Percentiles rank a stretch among this genome's conserved stretches.
These are phyloP conservation scores for Nomada fabriciana DNA, from an alignment of 2,888 invertebrate genomes.

Conservation along the genomic window DNA sequence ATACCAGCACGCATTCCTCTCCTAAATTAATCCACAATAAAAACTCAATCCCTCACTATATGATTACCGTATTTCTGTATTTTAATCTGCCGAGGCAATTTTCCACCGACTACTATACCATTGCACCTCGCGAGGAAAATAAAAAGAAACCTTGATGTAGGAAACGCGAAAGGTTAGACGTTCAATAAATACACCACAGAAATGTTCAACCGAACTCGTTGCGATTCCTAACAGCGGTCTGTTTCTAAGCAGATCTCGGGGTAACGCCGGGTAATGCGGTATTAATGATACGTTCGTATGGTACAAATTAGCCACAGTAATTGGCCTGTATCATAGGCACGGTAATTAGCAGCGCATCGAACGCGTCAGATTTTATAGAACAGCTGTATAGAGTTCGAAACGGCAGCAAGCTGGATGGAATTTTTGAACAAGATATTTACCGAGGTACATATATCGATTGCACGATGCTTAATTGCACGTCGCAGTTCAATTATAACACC, in stretches of 20 bases:
- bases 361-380: conserved; percentile 56
- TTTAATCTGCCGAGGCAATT: too few species aligned
- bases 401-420: conserved; percentile 13
- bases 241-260: conserved; percentile 11
- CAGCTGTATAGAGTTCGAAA: conserved; percentile 35
- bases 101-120: background rate
- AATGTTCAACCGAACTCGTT: conserved; percentile 45
- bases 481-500: conserved; percentile 32
- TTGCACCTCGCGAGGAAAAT: background rate
- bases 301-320: conserved; percentile 47
- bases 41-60: too few species aligned
- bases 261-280: conserved; percentile 50
- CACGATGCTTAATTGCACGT: conserved; percentile 1
- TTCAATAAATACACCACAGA: conserved; percentile 68
- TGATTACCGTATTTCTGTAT: too few species aligned
- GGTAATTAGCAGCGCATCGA: conserved; percentile 56
- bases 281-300: conserved; percentile 62
- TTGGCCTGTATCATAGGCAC: conserved; percentile 53
- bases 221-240: conserved; percentile 30
- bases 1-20: too few species aligned
- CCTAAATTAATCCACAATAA: too few species aligned
- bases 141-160: conserved; percentile 21
- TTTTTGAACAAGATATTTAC: conserved; percentile 35
- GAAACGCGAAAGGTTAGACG: conserved; percentile 74
- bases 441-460: conserved; percentile 4